Evolutionary conservation across 2,888 invertebrate genomes (phyloP), one percentile per base, ranked within the genome.

Genomic region (Tipula unca): DNA sequence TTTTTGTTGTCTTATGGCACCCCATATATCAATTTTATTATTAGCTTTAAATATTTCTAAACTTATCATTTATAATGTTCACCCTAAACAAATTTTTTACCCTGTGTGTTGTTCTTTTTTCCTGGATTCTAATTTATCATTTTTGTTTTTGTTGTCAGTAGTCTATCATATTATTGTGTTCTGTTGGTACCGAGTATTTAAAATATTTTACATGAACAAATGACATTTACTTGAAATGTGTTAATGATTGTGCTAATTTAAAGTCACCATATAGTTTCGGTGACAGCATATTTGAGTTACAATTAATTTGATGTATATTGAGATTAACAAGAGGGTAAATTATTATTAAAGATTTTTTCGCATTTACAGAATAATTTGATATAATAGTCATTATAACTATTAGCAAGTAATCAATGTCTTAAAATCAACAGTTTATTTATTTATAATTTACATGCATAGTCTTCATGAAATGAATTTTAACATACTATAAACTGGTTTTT

Each of bases 31-130:
- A 69, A 25, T 69, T 20, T n/a, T 69, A 25, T 69, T 69, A 69
- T 69, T 69, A 69, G 69, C 69, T 25, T 69, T 69, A 69, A 69
- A 69, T 69, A 69, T 69, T 69, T 69, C 69, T 69, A 69, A 69
- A 69, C 69, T 69, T 69, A 69, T 69, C 69, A 69, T 69, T 69
- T 69, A 69, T 69, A 69, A 69, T 69, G 69, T 69, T 20, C 69
- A 69, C 69, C 69, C 69, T 69, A 69, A 69, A 17, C n/a, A 10
- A 20, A 20, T 20, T 69, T 20, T 69, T 69, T 48, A 0, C 20
- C 25, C 69, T 69, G 69, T 48, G 6, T 42, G 36, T 10, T 13
- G 39, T 39, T 39, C 17, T 69, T 25, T 8, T 69, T 69, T 69
- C 25, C 25, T 25, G 25, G 69, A 25, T 25, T 25, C 69, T 69